Evolutionary conservation across 2,797 vertebrate species (phyloP).

Genomic region (Uromys caudimaculatus): DNA sequence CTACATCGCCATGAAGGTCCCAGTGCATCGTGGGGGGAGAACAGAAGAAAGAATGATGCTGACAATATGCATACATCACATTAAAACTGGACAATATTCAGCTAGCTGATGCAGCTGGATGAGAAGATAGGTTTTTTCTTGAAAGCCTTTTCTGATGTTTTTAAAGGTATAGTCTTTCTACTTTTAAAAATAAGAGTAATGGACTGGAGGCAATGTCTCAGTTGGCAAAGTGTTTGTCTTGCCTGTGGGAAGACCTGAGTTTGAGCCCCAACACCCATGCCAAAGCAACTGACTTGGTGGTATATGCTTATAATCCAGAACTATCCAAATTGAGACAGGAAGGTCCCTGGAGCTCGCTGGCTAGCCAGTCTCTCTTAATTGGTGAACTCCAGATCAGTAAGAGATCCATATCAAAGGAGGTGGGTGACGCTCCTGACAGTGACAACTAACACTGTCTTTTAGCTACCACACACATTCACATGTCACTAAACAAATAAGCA

Average conservation of each 20-base stretch:
- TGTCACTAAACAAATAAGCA: neutral
- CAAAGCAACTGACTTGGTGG: neutral
- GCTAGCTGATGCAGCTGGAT: neutral
- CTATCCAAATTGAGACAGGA: neutral
- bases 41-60: neutral
- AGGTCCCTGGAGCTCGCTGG: neutral
- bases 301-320: neutral
- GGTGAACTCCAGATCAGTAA: neutral
- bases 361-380: neutral
- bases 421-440: neutral
- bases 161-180: neutral
- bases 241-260: neutral
- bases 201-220: neutral
- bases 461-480: neutral
- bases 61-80: neutral
- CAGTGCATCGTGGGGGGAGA: neutral
- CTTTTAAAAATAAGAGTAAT: neutral
- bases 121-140: constrained; percentile 13
- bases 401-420: neutral
- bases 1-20: neutral
- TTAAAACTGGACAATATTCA: neutral
- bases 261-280: neutral
- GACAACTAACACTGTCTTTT: neutral
- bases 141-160: neutral
- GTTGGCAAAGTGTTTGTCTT: neutral